Conservation (phyloP, 1,140 invertebrate species). For the Cydia amplana region DNA sequence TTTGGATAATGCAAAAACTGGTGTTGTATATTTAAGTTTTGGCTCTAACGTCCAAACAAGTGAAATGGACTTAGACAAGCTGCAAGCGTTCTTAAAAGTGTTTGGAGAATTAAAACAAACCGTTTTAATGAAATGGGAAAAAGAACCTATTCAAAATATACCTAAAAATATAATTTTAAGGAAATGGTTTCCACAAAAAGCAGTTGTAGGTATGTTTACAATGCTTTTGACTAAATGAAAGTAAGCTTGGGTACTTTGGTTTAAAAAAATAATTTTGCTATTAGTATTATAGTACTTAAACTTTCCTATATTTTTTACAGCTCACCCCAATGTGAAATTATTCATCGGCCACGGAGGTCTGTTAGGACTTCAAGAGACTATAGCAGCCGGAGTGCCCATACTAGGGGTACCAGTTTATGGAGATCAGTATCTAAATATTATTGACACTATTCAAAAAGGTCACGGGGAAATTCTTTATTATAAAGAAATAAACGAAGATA, state of each 20-base stretch:
- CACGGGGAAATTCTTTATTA: slow-evolving; percentile 55
- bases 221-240: neutral
- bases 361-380: slow-evolving; percentile 81
- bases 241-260: neutral
- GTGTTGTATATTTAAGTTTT: slow-evolving; percentile 56
- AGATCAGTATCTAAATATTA: slow-evolving; percentile 78
- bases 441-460: slow-evolving; percentile 60
- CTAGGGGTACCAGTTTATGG: slow-evolving; percentile 82
- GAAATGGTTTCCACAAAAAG: slow-evolving; percentile 83
- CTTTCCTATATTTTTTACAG: slow-evolving; percentile 44
- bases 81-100: slow-evolving; percentile 47
- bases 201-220: slow-evolving; percentile 69
- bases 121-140: slow-evolving; percentile 74
- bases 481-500: slow-evolving; percentile 40
- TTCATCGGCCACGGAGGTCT: slow-evolving; percentile 84
- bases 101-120: slow-evolving; percentile 63
- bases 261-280: neutral
- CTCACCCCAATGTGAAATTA: slow-evolving; percentile 69
- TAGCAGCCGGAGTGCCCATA: slow-evolving; percentile 82
- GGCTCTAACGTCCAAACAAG: slow-evolving; percentile 50
- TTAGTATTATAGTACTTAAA: neutral
- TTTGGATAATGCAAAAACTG: slow-evolving; percentile 44
- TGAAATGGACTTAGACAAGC: slow-evolving; percentile 34
- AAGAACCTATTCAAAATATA: slow-evolving; percentile 43
- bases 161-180: slow-evolving; percentile 77